Percentiles rank a stretch among this genome's conserved stretches.
phyloP scores from a whole-genome alignment of 1,140 invertebrate genomes.

The Anastrepha ludens region DNA sequence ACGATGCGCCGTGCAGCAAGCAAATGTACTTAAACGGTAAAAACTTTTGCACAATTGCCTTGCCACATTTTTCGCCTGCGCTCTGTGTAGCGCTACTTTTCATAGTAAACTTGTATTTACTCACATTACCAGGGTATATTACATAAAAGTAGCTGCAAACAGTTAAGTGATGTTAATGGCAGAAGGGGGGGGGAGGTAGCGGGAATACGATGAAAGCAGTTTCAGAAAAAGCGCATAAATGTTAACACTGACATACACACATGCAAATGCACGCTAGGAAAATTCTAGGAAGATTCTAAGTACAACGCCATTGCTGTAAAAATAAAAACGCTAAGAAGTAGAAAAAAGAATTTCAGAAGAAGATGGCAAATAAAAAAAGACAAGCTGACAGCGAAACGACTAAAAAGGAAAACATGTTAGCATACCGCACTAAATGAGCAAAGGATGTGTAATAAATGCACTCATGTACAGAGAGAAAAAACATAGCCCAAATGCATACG shows the following conservation, averaged over 20 bases:
- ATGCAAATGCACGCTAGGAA: background rate
- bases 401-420: background rate
- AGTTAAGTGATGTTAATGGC: background rate
- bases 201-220: background rate
- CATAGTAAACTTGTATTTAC: background rate
- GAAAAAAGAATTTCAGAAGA: background rate
- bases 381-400: background rate
- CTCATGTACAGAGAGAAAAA: background rate
- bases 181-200: background rate
- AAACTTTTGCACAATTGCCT: slow-evolving; percentile 43
- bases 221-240: slow-evolving; percentile 30
- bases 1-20: background rate
- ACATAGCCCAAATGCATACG: no score
- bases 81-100: background rate
- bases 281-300: background rate
- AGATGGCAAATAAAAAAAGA: background rate
- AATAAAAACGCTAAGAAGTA: background rate
- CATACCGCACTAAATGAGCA: background rate
- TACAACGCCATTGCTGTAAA: background rate
- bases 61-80: background rate
- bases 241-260: background rate
- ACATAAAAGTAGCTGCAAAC: slow-evolving; percentile 25
- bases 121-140: slow-evolving; percentile 26
- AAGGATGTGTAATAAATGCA: background rate
- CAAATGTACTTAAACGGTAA: slow-evolving; percentile 26